Conservation (phyloP, 2,113 vertebrate species). For the Meles meles region DNA sequence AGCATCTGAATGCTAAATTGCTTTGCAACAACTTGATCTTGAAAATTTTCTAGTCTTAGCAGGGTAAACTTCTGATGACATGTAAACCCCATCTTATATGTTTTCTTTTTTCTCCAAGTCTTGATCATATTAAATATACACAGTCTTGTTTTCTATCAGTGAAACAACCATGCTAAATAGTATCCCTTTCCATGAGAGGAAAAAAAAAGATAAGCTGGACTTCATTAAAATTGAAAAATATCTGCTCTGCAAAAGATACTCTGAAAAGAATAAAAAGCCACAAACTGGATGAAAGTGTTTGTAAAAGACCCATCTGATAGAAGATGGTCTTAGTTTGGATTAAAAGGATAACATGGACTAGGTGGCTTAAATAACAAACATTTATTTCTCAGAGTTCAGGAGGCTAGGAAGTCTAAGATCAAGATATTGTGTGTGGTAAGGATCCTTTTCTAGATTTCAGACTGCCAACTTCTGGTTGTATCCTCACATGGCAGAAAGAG, state of each 20-base stretch:
- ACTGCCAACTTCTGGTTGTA: background rate
- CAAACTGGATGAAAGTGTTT: background rate
- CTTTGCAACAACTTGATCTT: conserved; percentile 33
- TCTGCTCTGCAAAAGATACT: background rate
- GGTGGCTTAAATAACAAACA: background rate
- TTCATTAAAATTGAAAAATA: background rate
- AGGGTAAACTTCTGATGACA: conserved; percentile 19
- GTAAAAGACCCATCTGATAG: background rate
- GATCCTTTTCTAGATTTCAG: background rate
- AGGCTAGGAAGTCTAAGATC: background rate
- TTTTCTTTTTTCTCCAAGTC: conserved; percentile 46
- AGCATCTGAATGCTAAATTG: background rate
- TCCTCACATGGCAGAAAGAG: background rate
- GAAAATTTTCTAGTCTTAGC: conserved; percentile 37
- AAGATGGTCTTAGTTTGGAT: background rate
- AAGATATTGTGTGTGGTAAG: background rate
- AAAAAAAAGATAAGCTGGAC: background rate
- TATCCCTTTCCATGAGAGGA: conserved; percentile 54
- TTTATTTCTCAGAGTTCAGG: background rate
- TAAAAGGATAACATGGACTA: background rate
- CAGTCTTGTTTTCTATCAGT: conserved; percentile 55
- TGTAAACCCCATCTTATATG: conserved; percentile 29
- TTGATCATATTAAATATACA: conserved; percentile 59
- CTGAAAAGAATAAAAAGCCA: background rate
- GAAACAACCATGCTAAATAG: conserved; percentile 61